Evolutionary conservation across 2,888 invertebrate genomes (phyloP).

Genomic region (Amphipyra tragopoginis): DNA sequence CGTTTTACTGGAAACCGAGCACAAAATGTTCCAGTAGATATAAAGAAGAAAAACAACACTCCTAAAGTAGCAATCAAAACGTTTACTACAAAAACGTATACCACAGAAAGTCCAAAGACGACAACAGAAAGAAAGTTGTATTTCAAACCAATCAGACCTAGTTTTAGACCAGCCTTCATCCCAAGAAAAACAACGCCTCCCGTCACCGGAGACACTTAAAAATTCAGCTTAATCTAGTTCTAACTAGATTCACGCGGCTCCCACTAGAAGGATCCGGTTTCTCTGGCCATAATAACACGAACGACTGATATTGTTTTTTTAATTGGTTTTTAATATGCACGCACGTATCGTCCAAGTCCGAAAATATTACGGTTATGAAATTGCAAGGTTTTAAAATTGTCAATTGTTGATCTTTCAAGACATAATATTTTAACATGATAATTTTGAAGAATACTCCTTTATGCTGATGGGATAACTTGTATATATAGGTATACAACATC

Average conservation of each 20-base stretch:
- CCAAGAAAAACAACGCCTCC: conserved; percentile 78
- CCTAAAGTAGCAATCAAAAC: conserved; percentile 70
- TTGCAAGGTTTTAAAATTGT: conserved; percentile 36
- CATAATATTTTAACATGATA: conserved; percentile 44
- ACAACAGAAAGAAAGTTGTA: conserved; percentile 82
- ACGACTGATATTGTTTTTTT: conserved; percentile 69
- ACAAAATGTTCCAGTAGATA: conserved; percentile 84
- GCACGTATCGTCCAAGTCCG: conserved; percentile 61
- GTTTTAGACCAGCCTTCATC: conserved; percentile 80
- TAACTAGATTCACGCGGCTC: conserved; percentile 58
- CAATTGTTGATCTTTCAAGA: conserved; percentile 40
- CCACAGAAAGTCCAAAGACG: conserved; percentile 79
- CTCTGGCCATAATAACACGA: conserved; percentile 75
- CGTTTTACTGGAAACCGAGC: conserved; percentile 77
- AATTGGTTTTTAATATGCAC: conserved; percentile 55
- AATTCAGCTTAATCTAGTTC: conserved; percentile 38
- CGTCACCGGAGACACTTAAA: conserved; percentile 65
- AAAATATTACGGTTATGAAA: conserved; percentile 53
- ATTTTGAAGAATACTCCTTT: conserved; percentile 44
- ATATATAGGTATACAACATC: conserved; percentile 75
- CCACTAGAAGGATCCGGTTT: conserved; percentile 66
- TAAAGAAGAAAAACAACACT: conserved; percentile 73
- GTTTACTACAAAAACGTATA: conserved; percentile 75
- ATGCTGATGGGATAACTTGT: conserved; percentile 57
- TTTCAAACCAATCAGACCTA: conserved; percentile 81